phyloP scores from a whole-genome alignment of 2,888 invertebrate genomes.

The Caenorhabditis panamensis region DNA sequence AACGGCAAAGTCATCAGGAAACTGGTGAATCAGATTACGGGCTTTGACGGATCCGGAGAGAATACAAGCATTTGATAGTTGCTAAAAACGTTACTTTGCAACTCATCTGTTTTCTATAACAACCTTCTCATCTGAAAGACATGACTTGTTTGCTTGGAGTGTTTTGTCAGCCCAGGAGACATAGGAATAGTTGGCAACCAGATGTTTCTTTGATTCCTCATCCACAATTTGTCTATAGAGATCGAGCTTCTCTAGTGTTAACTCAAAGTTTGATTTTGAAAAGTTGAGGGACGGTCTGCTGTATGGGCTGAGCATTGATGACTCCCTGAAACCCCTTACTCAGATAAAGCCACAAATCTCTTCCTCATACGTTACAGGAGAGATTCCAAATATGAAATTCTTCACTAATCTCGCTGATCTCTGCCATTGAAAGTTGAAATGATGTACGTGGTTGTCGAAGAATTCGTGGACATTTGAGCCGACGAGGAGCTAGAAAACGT shows the following conservation, averaged over 20 bases:
- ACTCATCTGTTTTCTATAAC: neutral
- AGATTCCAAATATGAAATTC: conserved; percentile 60
- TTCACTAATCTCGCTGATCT: conserved; percentile 63
- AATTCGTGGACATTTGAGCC: conserved; percentile 73
- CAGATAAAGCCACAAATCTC: neutral
- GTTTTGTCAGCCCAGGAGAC: conserved; percentile 48
- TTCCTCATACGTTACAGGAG: conserved; percentile 30
- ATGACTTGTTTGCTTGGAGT: conserved; percentile 43
- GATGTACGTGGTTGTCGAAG: conserved; percentile 74
- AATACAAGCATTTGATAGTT: conserved; percentile 41
- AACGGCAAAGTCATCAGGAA: conserved; percentile 65
- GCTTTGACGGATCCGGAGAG: conserved; percentile 33
- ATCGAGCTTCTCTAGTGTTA: conserved; percentile 35
- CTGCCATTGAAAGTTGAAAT: conserved; percentile 67
- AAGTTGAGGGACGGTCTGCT: conserved; percentile 21
- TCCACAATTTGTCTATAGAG: conserved; percentile 27
- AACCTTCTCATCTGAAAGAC: conserved; percentile 41
- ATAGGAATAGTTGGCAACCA: conserved; percentile 29
- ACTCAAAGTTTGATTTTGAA: neutral
- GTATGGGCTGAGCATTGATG: conserved; percentile 40
- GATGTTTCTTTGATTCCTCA: conserved; percentile 29
- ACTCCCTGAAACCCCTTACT: conserved; percentile 35
- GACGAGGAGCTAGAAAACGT: conserved; percentile 70
- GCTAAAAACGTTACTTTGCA: conserved; percentile 12
- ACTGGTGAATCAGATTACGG: conserved; percentile 53